These are phyloP conservation scores for Amorpha juglandis DNA, from an alignment of 2,888 invertebrate genomes.

Conservation along the genomic window DNA sequence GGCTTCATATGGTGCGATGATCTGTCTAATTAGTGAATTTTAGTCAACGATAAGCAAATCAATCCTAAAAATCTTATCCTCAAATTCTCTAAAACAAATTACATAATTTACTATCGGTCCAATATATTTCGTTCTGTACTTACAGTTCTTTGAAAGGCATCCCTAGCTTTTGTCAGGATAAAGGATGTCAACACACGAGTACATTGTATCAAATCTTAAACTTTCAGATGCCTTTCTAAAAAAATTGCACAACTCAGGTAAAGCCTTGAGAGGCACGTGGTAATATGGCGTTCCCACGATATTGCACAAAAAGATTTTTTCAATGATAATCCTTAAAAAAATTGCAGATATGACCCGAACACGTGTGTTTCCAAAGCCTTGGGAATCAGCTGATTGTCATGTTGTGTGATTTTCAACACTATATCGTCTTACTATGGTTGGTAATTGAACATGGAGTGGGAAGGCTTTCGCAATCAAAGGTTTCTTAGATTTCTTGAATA, in stretches of 20 bases:
- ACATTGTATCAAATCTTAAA: conserved; percentile 14
- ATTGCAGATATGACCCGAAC: conserved; percentile 63
- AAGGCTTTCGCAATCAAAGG: conserved; percentile 15
- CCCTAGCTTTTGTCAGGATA: not conserved
- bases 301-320: conserved; percentile 67
- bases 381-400: conserved; percentile 68
- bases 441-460: not conserved
- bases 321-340: conserved; percentile 54
- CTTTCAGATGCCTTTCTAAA: conserved; percentile 30
- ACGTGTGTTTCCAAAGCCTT: conserved; percentile 61
- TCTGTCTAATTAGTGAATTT: too few relatives aligned
- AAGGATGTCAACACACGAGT: conserved; percentile 9
- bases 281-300: conserved; percentile 62
- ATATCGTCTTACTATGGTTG: not conserved
- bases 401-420: not conserved
- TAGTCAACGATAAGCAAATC: too few relatives aligned
- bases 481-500: conserved; percentile 12
- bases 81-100: too few relatives aligned
- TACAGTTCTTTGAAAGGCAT: conserved; percentile 22
- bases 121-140: not conserved
- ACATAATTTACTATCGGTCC: too few relatives aligned
- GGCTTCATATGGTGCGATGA: too few relatives aligned
- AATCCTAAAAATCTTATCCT: too few relatives aligned
- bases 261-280: conserved; percentile 55
- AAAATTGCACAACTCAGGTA: conserved; percentile 53